Base-by-base conservation (phyloP, 2,888 invertebrate genomes). In the Strigamia maritima region DNA sequence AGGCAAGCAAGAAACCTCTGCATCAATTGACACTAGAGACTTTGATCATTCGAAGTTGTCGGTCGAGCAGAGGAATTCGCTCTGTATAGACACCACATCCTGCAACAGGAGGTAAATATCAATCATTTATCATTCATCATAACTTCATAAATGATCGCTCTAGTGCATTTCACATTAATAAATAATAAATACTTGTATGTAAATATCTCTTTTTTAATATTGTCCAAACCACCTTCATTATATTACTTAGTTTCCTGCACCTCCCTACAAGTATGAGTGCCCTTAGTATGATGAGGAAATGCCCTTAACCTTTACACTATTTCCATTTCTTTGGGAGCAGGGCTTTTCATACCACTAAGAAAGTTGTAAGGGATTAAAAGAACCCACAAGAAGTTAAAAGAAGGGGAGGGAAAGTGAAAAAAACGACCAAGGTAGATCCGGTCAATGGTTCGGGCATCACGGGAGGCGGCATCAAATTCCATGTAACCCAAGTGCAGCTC, bases 51-150 rank as follows among this genome's bases (percentile, higher is more conserved):
- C 49, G 22, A 77, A 77, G n/a, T 24, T 44, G 26, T 54, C 70
- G n/a, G 38, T 79, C 10, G 79, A 79, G n/a, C 70, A 75, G 26
- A 79, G 75, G 40, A 79, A 75, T 40, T 70, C 75, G 19, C 40
- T 79, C 35, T 79, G 74, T 16, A 75, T 40, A 75, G 75, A 70
- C 19, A 74, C 74, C 31, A 24, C 79, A 44, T 24, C 79, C 38
- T 74, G 74, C 79, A 75, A 38, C 24, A 79, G 75, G 75, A 79
- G 79, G 79, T 79, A 79, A 74, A 24, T 74, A 79, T 75, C 79
- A 75, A 16, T 35, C 35, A 35, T 31, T 24, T n/a, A 19, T 10
- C 10, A n/a, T 75, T 35, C 76, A 31, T 16, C n/a, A n/a, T n/a
- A n/a, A n/a, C n/a, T n/a, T n/a, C n/a, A n/a, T 12, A 75, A 31